Base-by-base conservation (phyloP, 1,140 invertebrate genomes). In the Brachystomella parvula region DNA sequence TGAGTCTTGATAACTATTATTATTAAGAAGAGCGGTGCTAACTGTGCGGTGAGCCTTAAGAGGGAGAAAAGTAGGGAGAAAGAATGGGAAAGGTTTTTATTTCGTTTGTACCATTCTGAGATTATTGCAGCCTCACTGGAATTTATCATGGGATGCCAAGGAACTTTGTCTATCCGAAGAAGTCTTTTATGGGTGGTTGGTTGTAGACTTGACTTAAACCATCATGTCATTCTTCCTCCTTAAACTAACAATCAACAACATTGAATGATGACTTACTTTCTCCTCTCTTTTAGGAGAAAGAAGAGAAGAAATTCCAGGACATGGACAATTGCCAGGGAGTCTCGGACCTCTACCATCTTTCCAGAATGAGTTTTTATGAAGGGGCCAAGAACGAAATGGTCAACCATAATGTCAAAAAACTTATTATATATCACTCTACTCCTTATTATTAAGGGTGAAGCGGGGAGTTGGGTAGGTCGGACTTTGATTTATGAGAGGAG, bases 221-320 rank as follows among this genome's bases (percentile, higher is more conserved):
- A 26, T 53, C 15, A 53, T 26, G 12, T 26, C 24, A 19, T 26
- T 26, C 49, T 15, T 53, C 24, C 49, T 26, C 49, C 49, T 53
- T 53, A 53, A 53, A 53, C 49, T 53, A 53, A 53, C 49, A 53
- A 53, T 53, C 49, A 53, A 39, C 35, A 39, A 39, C 35, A 39
- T 39, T 39, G 35, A 39, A 39, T 39, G 35, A 39, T 39, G 35
- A 39, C 35, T 39, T 39, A 39, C 35, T 39, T 19, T 9, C 19
- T 39, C 35, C 35, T 9, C 35, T 19, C 35, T n/a, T n/a, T n/a
- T n/a, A n/a, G n/a, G n/a, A n/a, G n/a, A n/a, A n/a, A 24, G 49
- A 24, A 24, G 6, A 26, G 21, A 53, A 53, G 49, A 53, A 53
- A 53, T 53, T 53, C 49, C 49, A 53, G n/a, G n/a, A n/a, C 15